Evolutionary conservation across 2,888 invertebrate genomes (phyloP).

Genomic region (Andrena minutula): DNA sequence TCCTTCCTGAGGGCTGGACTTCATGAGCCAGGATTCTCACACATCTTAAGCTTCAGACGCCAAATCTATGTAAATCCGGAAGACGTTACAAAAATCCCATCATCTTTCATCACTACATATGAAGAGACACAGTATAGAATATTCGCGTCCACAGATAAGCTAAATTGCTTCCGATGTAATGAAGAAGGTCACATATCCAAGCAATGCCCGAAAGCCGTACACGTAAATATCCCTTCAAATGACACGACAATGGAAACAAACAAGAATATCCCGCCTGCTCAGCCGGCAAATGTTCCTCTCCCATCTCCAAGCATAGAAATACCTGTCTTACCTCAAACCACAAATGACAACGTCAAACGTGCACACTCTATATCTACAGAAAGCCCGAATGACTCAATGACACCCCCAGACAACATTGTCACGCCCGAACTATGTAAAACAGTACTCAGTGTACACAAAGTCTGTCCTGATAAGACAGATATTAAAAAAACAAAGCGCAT

Average conservation of each 20-base stretch:
- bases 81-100: neutral
- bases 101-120: neutral
- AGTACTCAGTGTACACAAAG: neutral
- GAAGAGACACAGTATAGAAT: neutral
- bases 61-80: conserved; percentile 2
- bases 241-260: neutral
- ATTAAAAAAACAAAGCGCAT: neutral
- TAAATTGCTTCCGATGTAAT: neutral
- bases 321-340: neutral
- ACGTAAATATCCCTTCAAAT: neutral
- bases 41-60: conserved; percentile 6
- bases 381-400: neutral
- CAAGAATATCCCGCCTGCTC: neutral
- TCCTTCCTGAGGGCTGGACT: neutral
- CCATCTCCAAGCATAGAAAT: neutral
- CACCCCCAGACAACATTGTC: neutral
- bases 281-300: neutral
- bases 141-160: neutral
- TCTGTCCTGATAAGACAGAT: neutral
- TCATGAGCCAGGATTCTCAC: neutral
- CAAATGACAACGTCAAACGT: neutral
- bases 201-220: neutral
- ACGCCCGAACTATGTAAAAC: neutral
- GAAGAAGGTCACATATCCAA: neutral
- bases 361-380: neutral